phyloP scores from a whole-genome alignment of 2,113 vertebrate species.

The Vireo altiloquus region DNA sequence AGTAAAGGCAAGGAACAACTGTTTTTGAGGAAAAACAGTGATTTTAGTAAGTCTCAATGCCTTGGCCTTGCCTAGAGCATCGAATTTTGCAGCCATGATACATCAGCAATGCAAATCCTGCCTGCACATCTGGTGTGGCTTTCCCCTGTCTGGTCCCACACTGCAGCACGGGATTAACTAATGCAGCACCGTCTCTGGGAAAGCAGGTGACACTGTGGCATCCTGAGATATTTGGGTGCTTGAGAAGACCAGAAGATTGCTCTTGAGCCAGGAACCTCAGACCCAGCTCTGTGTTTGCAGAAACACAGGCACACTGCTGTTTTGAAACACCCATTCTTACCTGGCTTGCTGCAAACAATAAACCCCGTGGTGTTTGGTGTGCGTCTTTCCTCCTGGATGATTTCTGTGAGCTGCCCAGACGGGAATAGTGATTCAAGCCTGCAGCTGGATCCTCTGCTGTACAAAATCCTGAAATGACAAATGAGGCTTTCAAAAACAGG shows the following conservation, averaged over 20 bases:
- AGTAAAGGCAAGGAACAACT: not conserved
- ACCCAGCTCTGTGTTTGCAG: not conserved
- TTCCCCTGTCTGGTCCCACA: not conserved
- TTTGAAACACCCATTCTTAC: not conserved
- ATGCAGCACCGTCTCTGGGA: not conserved
- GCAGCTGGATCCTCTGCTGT: slow-evolving; percentile 3
- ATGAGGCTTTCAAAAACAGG: slow-evolving; percentile 44
- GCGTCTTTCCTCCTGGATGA: not conserved
- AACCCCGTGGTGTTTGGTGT: not conserved
- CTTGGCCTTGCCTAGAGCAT: not conserved
- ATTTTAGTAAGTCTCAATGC: not conserved
- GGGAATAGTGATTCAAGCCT: not conserved
- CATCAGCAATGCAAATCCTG: not conserved
- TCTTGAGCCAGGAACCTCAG: not conserved
- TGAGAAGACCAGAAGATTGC: not conserved
- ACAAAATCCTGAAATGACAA: slow-evolving; percentile 6
- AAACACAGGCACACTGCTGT: accelerated
- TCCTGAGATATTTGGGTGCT: not conserved
- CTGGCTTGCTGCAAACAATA: not conserved
- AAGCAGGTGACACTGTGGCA: not conserved
- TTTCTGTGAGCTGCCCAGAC: not conserved
- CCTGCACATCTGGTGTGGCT: not conserved
- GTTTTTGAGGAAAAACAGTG: not conserved
- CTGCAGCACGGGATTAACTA: not conserved
- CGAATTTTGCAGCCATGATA: not conserved